Evolutionary conservation across 2,113 vertebrate genomes (phyloP).

Genomic region (Tringa solitaria): DNA sequence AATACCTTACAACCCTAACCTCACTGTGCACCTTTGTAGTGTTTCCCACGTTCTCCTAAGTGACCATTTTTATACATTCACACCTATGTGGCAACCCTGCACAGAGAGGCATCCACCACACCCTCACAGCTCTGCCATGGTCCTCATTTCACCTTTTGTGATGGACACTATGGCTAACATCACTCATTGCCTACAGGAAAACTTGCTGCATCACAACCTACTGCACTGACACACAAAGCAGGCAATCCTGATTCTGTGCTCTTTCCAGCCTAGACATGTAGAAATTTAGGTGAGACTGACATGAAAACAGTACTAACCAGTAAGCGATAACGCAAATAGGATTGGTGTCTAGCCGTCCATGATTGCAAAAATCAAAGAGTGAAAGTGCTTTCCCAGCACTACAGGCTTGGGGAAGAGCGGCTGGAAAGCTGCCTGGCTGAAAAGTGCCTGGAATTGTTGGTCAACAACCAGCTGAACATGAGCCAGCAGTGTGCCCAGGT

Average conservation of each 20-base stretch:
- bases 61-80: neutral
- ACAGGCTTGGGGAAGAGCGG: too few species aligned
- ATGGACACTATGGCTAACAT: neutral
- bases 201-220: neutral
- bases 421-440: too few species aligned
- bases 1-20: neutral
- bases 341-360: neutral
- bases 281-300: neutral
- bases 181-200: neutral
- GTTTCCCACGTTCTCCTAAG: neutral
- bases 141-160: neutral
- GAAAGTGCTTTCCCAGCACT: too few species aligned
- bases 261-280: neutral
- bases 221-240: neutral
- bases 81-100: neutral
- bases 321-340: neutral
- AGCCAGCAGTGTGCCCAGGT: too few species aligned
- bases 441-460: too few species aligned
- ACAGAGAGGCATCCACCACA: neutral
- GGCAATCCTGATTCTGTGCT: neutral
- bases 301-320: neutral
- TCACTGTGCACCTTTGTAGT: accelerated
- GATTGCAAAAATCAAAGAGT: neutral
- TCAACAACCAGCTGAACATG: too few species aligned
- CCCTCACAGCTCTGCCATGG: neutral